Evolutionary conservation across 1,140 invertebrate genomes (phyloP), one percentile per base, ranked within the genome.

Genomic region (Druon quercuslanigerum): DNA sequence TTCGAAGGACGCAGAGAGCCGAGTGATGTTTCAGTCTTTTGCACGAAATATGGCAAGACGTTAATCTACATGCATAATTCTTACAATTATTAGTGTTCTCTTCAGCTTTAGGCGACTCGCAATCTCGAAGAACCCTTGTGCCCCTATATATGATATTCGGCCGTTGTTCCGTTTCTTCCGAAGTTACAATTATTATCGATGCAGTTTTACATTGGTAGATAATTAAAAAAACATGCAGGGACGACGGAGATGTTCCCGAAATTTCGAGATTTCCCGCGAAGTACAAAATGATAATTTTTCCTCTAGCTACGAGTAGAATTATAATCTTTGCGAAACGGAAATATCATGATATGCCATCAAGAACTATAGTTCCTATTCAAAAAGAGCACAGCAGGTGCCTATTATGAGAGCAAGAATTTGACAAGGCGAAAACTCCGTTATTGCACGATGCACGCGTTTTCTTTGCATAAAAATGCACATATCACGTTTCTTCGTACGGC

Each of bases 1-100:
- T 83, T 86, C 74, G 79, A 88, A 88, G 86, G 83, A 84, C 84
- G 82, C 79, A 83, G 74, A 81, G 78, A 76, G 82, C 70, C 75
- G 51, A 52, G 66, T 14, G n/a, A 73, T 78, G 56, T 52, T 71
- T 82, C 82, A 80, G 76, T 83, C 82, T 82, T 85, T 75, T 84
- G 71, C 83, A 80, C 77, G 12, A 71, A 70, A 76, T 76, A 78
- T 71, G 76, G 51, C 75, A 77, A 78, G 70, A 76, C 60, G 56
- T 54, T 74, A 20, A 80, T 78, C 50, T 57, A 77, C 40, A 73
- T 50, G 71, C 50, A 40, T 51, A 73, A 70, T 72, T 72, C 51
- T 72, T 57, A 77, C 50, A 54, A 73, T 50, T 52, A 73, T 46
- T 46, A 46, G 8, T 46, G 51, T 52, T 73, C 25, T 52, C 51